Percentiles rank a stretch among this genome's conserved stretches.
Evolutionary conservation across 2,888 invertebrate genomes (phyloP).

Genomic region (Apamea monoglypha): DNA sequence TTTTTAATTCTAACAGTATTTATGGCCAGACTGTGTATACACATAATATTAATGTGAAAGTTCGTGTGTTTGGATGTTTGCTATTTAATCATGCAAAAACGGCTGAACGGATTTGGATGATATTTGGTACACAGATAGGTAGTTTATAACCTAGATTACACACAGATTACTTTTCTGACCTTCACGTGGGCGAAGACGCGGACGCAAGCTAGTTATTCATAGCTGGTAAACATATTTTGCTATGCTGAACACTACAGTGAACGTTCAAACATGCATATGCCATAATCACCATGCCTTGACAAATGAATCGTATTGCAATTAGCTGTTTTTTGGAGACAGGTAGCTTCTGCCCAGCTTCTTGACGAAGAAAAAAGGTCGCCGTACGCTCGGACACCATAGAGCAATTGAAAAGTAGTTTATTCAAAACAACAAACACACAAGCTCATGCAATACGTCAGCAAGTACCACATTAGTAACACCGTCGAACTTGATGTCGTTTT

Average conservation of each 20-base stretch:
- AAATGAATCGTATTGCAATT: not conserved
- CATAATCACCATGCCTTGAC: not conserved
- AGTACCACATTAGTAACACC: conserved; percentile 41
- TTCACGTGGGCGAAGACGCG: not conserved
- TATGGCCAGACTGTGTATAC: too few relatives aligned
- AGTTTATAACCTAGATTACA: too few relatives aligned
- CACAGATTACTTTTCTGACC: not conserved
- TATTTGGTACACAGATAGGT: not conserved
- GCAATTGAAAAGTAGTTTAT: not conserved
- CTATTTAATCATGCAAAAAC: not conserved
- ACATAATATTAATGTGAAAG: too few relatives aligned
- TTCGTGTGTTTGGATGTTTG: too few relatives aligned
- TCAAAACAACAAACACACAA: not conserved
- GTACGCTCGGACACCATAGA: not conserved
- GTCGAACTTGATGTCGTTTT: conserved; percentile 40
- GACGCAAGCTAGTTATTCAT: not conserved
- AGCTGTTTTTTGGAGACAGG: not conserved
- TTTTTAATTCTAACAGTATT: too few relatives aligned
- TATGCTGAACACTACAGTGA: not conserved
- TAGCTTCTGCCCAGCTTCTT: not conserved
- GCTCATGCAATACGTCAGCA: conserved; percentile 6
- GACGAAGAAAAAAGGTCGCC: not conserved
- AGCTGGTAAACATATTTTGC: not conserved
- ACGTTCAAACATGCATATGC: not conserved
- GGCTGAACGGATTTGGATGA: not conserved